Conservation (phyloP, 2,888 invertebrate genomes). For the Drosophila nigricruria region DNA sequence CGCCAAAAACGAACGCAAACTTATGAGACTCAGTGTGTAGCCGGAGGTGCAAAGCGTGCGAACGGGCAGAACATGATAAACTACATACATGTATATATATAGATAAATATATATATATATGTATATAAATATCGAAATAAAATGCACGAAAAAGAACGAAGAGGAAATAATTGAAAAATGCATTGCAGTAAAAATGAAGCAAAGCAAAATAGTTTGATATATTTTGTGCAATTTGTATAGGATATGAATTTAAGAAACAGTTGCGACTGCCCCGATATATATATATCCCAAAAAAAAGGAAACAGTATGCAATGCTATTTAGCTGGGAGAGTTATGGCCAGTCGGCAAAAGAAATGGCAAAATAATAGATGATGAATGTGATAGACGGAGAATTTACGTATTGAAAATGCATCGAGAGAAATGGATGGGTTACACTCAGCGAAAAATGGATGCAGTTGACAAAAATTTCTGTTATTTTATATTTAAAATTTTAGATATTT, state of each 20-base stretch:
- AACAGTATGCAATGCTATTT: slow-evolving; percentile 6
- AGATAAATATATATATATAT: slow-evolving; percentile 16
- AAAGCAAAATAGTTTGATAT: slow-evolving; percentile 42
- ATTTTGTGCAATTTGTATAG: slow-evolving; percentile 53
- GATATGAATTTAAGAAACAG: slow-evolving; percentile 27
- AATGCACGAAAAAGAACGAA: slow-evolving; percentile 41
- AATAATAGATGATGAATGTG: slow-evolving; percentile 13
- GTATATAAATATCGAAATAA: slow-evolving; percentile 49
- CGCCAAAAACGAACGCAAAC: slow-evolving; percentile 74
- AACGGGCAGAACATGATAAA: slow-evolving; percentile 43
- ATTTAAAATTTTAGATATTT: not conserved
- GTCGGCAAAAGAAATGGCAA: not conserved
- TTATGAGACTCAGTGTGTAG: slow-evolving; percentile 61
- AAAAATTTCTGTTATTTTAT: not conserved
- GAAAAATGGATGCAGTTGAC: not conserved
- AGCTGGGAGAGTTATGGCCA: not conserved
- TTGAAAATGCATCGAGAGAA: not conserved
- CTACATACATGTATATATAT: not conserved
- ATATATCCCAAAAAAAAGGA: not conserved
- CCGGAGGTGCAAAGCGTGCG: slow-evolving; percentile 29
- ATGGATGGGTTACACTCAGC: not conserved
- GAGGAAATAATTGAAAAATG: slow-evolving; percentile 69
- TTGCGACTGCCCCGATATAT: slow-evolving; percentile 30
- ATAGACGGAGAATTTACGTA: slow-evolving; percentile 8
- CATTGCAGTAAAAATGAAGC: slow-evolving; percentile 70